Evolutionary conservation across 2,888 invertebrate genomes (phyloP), one percentile per base, ranked within the genome.

Genomic region (Acanthopleura granulata): DNA sequence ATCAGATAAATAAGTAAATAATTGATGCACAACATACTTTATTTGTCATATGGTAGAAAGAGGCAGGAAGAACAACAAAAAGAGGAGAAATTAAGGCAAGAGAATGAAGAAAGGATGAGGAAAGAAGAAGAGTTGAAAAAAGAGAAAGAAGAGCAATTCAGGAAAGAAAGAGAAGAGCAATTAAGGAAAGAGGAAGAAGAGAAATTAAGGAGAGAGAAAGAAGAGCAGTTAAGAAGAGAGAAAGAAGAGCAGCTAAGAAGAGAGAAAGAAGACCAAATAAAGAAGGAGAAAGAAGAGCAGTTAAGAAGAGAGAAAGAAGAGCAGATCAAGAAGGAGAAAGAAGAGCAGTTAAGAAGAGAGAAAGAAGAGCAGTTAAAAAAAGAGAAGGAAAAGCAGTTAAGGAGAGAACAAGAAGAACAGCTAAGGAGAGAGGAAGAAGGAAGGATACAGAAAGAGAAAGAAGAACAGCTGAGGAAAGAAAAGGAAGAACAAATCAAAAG

Each of bases 151-250:
- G 49, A 14, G 16, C 57, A 29, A 0, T 50, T 22, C 30, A n/a
- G 51, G 71, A 22, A 75, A 25, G 77, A 80, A 75, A 79, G 72
- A 79, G 79, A 72, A 62, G 80, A 50, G 79, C 81, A 74, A 49
- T 73, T 27, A 79, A 81, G 72, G 79, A 79, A 50, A 69, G 79
- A 61, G 71, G 57, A 40, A 73, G 61, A 62, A 49, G 72, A 62
- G 69, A 62, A 73, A 51, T 9, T 40, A 9, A 72, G 25, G 62
- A 75, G 66, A 75, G 73, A 71, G 61, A 71, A 75, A 76, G 75
- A 79, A 71, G 77, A 78, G 72, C 40, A 40, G 40, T 6, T 40
- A 74, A 76, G 69, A 70, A 50, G 66, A 40, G 73, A 29, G 77
- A 75, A 74, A 73, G 51, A 73, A 62, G 80, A 71, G 73, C 74